A percentile compares a stretch with the other conserved stretches of the same genome.
Evolutionary conservation across 2,797 vertebrate species (phyloP).

Genomic region (Eurystomus glaucurus): DNA sequence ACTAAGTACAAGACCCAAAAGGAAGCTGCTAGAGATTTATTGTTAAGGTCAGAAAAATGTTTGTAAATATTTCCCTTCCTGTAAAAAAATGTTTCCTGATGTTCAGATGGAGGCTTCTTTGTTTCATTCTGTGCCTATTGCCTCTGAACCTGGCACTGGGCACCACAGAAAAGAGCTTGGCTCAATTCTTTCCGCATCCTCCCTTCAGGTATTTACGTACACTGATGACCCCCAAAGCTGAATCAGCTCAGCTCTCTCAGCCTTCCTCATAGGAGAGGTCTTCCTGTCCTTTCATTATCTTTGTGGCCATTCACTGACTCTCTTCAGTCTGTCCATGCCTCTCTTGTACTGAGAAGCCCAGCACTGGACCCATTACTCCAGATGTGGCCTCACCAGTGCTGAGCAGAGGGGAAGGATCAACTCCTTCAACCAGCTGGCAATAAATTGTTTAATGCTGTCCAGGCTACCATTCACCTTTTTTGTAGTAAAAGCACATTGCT

Average conservation of each 20-base stretch:
- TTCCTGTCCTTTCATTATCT: background rate
- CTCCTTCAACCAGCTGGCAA: background rate
- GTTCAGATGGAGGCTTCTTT: background rate
- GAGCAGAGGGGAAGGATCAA: background rate
- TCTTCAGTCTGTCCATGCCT: background rate
- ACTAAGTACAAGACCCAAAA: background rate
- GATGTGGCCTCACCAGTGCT: background rate
- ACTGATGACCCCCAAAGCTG: accelerated
- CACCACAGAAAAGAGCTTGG: background rate
- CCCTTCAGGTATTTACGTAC: background rate
- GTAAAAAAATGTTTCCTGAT: background rate
- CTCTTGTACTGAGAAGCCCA: background rate
- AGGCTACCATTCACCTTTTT: background rate
- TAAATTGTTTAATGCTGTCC: background rate
- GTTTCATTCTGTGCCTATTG: background rate
- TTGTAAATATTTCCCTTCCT: background rate
- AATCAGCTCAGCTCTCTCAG: background rate
- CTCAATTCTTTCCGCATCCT: accelerated
- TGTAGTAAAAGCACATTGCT: background rate
- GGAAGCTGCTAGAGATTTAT: background rate
- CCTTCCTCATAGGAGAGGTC: background rate
- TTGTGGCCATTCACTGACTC: background rate
- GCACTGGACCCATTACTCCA: background rate
- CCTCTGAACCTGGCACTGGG: background rate
- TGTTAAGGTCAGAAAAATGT: background rate